These are phyloP conservation scores for Oligia latruncula DNA, from an alignment of 2,888 invertebrate species.

Conservation along the genomic window DNA sequence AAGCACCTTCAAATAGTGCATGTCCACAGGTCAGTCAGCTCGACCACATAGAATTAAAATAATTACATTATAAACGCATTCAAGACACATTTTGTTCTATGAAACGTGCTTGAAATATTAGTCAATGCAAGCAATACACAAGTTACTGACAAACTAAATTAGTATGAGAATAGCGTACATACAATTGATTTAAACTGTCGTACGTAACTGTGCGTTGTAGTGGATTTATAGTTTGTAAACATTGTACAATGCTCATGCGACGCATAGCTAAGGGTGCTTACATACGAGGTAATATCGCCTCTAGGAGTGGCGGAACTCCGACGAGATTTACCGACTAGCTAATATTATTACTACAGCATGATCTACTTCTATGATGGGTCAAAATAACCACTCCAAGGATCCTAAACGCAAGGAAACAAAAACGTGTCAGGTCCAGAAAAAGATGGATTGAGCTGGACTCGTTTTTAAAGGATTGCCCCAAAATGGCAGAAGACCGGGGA, in stretches of 20 bases:
- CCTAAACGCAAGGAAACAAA: too few species aligned
- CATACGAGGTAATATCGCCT: not conserved
- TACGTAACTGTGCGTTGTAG: conserved; percentile 48
- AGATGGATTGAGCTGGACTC: too few species aligned
- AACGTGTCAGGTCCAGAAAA: not conserved
- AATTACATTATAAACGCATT: conserved; percentile 43
- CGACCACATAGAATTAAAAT: conserved; percentile 7
- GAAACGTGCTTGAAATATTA: conserved; percentile 47
- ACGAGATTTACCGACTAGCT: not conserved
- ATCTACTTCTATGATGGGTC: not conserved
- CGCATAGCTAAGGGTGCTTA: not conserved
- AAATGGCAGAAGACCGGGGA: too few species aligned
- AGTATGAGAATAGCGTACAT: conserved; percentile 39
- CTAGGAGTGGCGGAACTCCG: not conserved
- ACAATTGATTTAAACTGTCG: conserved; percentile 63
- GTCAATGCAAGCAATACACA: not conserved
- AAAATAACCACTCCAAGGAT: not conserved
- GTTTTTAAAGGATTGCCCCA: too few species aligned
- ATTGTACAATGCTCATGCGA: conserved; percentile 15
- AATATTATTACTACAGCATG: not conserved
- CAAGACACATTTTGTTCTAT: conserved; percentile 28
- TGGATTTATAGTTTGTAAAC: conserved; percentile 64
- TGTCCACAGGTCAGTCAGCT: not conserved
- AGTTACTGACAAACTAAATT: conserved; percentile 25
- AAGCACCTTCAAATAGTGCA: conserved; percentile 1